Percentiles rank a stretch among this genome's conserved stretches.
These are phyloP conservation scores for Allolobophora icterica DNA, from an alignment of 2,888 invertebrate genomes.

Conservation along the genomic window DNA sequence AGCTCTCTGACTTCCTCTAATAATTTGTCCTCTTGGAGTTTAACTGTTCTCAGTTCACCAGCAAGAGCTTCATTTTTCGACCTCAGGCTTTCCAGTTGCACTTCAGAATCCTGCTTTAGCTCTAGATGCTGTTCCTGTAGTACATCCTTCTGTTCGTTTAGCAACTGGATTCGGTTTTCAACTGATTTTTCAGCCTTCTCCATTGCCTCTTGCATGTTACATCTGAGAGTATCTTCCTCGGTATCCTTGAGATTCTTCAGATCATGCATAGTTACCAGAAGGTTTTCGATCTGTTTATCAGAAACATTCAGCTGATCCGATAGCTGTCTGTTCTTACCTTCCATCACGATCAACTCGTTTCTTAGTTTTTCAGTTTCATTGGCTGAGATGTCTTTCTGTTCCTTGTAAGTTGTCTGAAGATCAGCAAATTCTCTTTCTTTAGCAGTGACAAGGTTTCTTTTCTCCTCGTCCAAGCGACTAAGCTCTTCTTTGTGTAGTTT, in stretches of 20 bases:
- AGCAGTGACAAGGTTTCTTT: background rate
- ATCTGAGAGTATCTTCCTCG: background rate
- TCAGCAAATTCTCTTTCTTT: background rate
- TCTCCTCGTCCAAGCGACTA: background rate
- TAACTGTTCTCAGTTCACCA: background rate
- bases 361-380: slow-evolving; percentile 1
- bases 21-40: background rate
- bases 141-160: background rate
- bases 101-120: slow-evolving; percentile 3
- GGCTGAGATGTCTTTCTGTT: background rate
- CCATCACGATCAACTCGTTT: background rate
- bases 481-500: background rate
- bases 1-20: background rate
- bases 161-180: background rate
- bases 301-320: background rate
- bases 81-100: background rate
- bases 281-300: background rate
- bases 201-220: background rate
- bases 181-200: background rate
- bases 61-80: background rate
- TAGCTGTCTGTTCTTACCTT: background rate
- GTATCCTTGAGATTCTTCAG: slow-evolving; percentile 12
- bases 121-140: background rate
- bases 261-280: background rate
- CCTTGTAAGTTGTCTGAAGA: background rate